Base-by-base conservation (phyloP, 2,113 vertebrate genomes). In the Mesoclemmys tuberculata region DNA sequence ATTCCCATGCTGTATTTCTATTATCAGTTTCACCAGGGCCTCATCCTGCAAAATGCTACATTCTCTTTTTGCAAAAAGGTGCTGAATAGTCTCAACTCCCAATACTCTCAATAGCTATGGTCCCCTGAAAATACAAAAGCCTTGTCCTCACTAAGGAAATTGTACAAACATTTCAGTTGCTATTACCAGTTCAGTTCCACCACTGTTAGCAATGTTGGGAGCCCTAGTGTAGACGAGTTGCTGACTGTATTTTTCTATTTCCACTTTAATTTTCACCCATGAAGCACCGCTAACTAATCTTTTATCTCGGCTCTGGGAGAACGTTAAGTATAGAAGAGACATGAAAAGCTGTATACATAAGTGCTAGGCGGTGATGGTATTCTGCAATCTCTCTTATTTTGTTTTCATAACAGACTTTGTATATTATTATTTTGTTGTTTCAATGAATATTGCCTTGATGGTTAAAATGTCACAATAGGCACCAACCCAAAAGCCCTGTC, bases 401-500 rank as follows among this genome's bases (percentile, higher is more conserved):
- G 19, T 38, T 71, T 71, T n/a, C 16, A 6, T 80, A 5, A 18
- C 94, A 54, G 46, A 26, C 51, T 16, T 14, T 52, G 1, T 8
- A 5, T 38, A 38, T 71, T 38, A 38, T 71, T 13, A 22, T 14
- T 2, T 0, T 48, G 5, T 88, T 96, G 27, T 4, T 44, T 27
- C 0, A 2, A 21, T 1, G 4, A 82, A 31, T 31, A 54, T 79
- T 95, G 77, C 35, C 8, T 1, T 87, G 90, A 85, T 80, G 74
- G 18, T 82, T 71, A 90, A 93, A 94, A 2, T 46, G 35, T 79
- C 85, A 41, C 54, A 91, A 78, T 86, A 88, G 88, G 74, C 79
- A 92, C 84, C 93, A 91, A 80, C 77, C 82, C 87, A 71, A 79
- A 87, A 94, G 90, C 5, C 7, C 89, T 88, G 44, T 87, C 89